Percentiles rank a stretch among this genome's conserved stretches.
phyloP scores from a whole-genome alignment of 1,140 invertebrate genomes.

The Listronotus oregonensis region DNA sequence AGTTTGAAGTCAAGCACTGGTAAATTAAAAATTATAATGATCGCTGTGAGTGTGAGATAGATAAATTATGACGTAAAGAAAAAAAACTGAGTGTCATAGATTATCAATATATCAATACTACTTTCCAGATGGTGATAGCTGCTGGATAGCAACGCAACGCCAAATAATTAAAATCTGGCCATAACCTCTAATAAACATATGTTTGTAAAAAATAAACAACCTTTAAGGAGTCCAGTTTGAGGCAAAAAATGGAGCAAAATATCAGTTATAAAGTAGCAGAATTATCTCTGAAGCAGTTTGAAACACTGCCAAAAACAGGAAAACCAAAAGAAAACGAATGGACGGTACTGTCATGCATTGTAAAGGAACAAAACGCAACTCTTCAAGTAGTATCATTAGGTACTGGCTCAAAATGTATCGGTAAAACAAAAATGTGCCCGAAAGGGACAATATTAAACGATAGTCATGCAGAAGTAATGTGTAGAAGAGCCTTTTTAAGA shows the following conservation, averaged over 20 bases:
- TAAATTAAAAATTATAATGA: too few species aligned
- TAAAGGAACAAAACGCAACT: constrained; percentile 58
- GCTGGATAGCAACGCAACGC: too few species aligned
- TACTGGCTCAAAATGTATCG: constrained; percentile 91
- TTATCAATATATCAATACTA: too few species aligned
- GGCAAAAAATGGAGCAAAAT: neutral
- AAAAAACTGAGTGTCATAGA: too few species aligned
- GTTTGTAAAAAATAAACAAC: too few species aligned
- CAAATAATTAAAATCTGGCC: too few species aligned
- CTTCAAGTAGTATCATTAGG: constrained; percentile 77
- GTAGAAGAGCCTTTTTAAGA: constrained; percentile 78
- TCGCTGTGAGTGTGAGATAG: too few species aligned
- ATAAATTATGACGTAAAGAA: too few species aligned
- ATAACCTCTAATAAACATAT: too few species aligned
- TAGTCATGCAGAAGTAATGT: constrained; percentile 89
- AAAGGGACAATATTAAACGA: constrained; percentile 80
- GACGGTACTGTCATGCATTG: constrained; percentile 80
- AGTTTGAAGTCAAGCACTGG: too few species aligned
- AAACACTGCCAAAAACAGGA: constrained; percentile 74
- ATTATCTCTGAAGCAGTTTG: constrained; percentile 66
- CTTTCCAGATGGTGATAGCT: too few species aligned
- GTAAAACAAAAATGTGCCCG: constrained; percentile 68
- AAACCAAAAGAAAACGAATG: constrained; percentile 77
- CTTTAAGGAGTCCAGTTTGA: neutral
- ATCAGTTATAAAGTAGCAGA: constrained; percentile 58